A percentile compares a stretch with the other conserved stretches of the same genome.
Conservation (phyloP, 1,140 invertebrate genomes). For the Aphaenogaster rudis region DNA sequence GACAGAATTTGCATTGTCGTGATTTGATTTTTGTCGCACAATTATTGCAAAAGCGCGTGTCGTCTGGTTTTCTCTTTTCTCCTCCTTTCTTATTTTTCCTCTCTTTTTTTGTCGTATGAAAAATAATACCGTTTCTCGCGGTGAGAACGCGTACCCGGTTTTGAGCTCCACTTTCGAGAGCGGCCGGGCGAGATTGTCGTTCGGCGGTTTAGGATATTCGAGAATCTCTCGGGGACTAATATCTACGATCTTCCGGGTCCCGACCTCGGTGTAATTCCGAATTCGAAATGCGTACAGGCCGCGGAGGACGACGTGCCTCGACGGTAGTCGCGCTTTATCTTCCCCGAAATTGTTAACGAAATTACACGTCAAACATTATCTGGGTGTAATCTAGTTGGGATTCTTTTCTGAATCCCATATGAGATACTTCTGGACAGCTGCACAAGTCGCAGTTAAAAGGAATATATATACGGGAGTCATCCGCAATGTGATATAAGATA, state of each 20-base stretch:
- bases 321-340: slow-evolving; percentile 15
- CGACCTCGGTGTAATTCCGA: slow-evolving; percentile 65
- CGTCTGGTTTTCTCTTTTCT: background rate
- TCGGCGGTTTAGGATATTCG: slow-evolving; percentile 44
- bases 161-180: slow-evolving; percentile 6
- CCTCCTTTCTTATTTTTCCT: background rate
- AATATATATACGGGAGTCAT: background rate
- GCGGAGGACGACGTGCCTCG: slow-evolving; percentile 40
- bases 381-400: slow-evolving; percentile 18
- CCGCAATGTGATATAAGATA: background rate
- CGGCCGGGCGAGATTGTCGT: background rate
- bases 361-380: slow-evolving; percentile 47
- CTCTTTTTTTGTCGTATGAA: background rate
- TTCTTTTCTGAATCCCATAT: slow-evolving; percentile 14
- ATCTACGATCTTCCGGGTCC: slow-evolving; percentile 72
- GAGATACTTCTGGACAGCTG: background rate
- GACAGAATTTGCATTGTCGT: slow-evolving; percentile 26
- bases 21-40: slow-evolving; percentile 7
- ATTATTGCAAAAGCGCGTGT: background rate
- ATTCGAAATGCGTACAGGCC: slow-evolving; percentile 64
- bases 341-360: slow-evolving; percentile 51
- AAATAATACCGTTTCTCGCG: slow-evolving; percentile 19
- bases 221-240: slow-evolving; percentile 61
- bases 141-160: background rate
- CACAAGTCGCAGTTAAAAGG: background rate